A percentile compares a stretch with the other conserved stretches of the same genome.
Conservation (phyloP, 1,140 invertebrate genomes). For the Drosophila subobscura region DNA sequence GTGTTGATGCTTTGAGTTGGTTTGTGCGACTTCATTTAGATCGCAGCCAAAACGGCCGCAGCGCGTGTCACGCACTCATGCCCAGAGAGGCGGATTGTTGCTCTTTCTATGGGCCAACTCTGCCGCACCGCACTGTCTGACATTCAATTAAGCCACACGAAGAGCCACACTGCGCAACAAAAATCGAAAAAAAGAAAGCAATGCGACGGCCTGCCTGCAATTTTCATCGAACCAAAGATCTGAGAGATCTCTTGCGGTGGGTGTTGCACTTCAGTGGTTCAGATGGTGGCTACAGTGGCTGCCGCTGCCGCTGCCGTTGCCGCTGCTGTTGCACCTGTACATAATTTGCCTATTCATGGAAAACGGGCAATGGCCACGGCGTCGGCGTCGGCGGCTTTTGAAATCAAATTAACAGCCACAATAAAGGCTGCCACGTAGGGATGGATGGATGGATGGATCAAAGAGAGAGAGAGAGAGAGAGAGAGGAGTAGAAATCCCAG, state of each 20-base stretch:
- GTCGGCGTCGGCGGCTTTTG: slow-evolving; percentile 58
- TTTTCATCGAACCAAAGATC: slow-evolving; percentile 43
- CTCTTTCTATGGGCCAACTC: slow-evolving; percentile 6
- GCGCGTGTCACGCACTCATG: slow-evolving; percentile 24
- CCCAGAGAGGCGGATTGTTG: background rate
- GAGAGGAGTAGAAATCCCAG: slow-evolving; percentile 45
- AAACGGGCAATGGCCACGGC: slow-evolving; percentile 29
- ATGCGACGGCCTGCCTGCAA: slow-evolving; percentile 51
- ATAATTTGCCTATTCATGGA: slow-evolving; percentile 73
- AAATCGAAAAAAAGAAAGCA: slow-evolving; percentile 24
- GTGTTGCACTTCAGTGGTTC: slow-evolving; percentile 60
- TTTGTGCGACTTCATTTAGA: too few species aligned
- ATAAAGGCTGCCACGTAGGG: slow-evolving; percentile 11
- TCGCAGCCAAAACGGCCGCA: too few species aligned
- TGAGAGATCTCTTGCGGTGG: slow-evolving; percentile 53
- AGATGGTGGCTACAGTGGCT: slow-evolving; percentile 30
- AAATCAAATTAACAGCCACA: slow-evolving; percentile 70
- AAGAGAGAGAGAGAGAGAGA: background rate
- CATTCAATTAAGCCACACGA: slow-evolving; percentile 67
- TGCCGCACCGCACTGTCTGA: slow-evolving; percentile 34
- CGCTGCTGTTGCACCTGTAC: slow-evolving; percentile 60
- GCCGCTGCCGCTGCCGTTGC: slow-evolving; percentile 15
- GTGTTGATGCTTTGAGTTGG: too few species aligned
- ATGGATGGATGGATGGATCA: too few species aligned
- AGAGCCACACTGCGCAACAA: slow-evolving; percentile 14